These are phyloP conservation scores for Chionoecetes opilio DNA, from an alignment of 1,140 invertebrate species.

Conservation along the genomic window DNA sequence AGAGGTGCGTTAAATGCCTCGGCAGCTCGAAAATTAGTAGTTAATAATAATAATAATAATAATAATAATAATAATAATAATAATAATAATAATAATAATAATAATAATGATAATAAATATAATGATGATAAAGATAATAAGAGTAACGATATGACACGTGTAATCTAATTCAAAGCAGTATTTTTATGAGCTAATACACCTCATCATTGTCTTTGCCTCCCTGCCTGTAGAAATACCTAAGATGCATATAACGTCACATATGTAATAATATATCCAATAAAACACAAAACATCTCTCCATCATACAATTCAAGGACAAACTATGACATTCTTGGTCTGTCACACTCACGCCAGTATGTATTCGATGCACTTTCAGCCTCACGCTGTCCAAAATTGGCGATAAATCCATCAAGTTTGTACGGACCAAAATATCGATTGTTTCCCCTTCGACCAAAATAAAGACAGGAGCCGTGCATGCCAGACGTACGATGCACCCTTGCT, in stretches of 20 bases:
- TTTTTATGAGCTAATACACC: not conserved
- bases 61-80: too few species aligned
- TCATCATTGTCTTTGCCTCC: not conserved
- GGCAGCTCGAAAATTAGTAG: too few species aligned
- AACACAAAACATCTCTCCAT: not conserved
- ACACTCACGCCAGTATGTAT: not conserved
- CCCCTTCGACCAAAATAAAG: not conserved
- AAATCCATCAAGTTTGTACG: not conserved
- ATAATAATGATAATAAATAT: too few species aligned
- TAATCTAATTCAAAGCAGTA: too few species aligned
- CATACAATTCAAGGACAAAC: not conserved
- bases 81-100: too few species aligned
- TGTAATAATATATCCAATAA: not conserved
- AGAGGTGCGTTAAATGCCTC: too few species aligned
- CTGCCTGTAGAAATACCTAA: not conserved
- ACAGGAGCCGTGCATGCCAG: not conserved
- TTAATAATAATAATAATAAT: too few species aligned
- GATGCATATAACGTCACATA: not conserved
- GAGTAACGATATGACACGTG: too few species aligned
- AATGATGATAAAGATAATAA: too few species aligned
- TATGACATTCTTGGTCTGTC: not conserved
- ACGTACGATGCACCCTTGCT: not conserved
- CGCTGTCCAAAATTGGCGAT: constrained; percentile 4
- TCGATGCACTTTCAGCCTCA: not conserved
- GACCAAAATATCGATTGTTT: not conserved